A percentile compares a stretch with the other conserved stretches of the same genome.
Conservation (phyloP, 2,888 invertebrate species). For the Nezara viridula region DNA sequence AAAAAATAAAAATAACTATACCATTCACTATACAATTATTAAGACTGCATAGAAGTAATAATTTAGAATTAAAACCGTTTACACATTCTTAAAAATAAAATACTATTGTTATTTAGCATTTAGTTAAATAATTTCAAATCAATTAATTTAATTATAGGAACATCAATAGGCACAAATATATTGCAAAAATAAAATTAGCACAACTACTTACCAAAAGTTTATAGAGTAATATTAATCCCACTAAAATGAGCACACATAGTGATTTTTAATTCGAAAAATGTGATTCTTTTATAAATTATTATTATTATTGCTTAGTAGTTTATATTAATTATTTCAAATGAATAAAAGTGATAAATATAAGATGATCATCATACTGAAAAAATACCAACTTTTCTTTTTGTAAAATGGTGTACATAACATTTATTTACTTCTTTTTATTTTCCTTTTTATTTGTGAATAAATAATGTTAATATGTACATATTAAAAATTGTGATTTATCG, state of each 20-base stretch:
- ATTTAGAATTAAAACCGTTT: constrained; percentile 2
- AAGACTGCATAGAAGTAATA: constrained; percentile 30
- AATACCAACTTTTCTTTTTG: not conserved
- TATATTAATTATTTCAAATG: not conserved
- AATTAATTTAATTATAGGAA: not conserved
- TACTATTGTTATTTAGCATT: not conserved
- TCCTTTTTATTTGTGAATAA: not conserved
- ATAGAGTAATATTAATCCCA: not conserved
- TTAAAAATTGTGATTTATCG: not conserved
- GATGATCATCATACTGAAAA: not conserved
- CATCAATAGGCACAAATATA: not conserved
- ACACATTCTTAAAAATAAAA: not conserved
- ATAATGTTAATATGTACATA: constrained; percentile 9
- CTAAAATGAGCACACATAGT: constrained; percentile 1
- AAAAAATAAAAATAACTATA: not conserved
- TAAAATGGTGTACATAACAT: not conserved
- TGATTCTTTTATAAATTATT: not conserved
- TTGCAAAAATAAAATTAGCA: not conserved
- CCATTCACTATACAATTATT: not conserved
- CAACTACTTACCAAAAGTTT: constrained; percentile 6
- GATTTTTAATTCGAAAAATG: not conserved
- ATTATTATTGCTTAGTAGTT: not conserved
- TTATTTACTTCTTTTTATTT: not conserved
- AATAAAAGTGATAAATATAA: not conserved
- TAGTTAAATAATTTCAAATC: not conserved